These are phyloP conservation scores for Tautogolabrus adspersus DNA, from an alignment of 2,113 vertebrate genomes.

Conservation along the genomic window DNA sequence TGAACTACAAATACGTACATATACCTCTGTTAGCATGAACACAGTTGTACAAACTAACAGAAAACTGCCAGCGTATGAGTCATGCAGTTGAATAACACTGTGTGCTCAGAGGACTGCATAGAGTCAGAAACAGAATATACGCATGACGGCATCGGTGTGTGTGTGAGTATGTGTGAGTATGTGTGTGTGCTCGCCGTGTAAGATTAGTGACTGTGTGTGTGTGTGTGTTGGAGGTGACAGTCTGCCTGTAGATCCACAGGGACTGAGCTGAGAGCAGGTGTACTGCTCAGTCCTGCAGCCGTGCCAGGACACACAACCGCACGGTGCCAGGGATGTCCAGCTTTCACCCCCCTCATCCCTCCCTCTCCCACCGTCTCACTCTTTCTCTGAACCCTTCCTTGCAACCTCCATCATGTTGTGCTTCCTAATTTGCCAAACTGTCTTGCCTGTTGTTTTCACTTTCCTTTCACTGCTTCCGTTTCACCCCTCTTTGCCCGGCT, in stretches of 20 bases:
- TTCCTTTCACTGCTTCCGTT: background rate
- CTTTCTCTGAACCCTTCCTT: background rate
- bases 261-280: slow-evolving; percentile 68
- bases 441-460: background rate
- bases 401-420: background rate
- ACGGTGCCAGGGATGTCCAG: slow-evolving; percentile 53
- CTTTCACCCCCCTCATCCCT: slow-evolving; percentile 25
- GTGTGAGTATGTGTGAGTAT: slow-evolving; percentile 1
- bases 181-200: background rate
- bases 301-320: slow-evolving; percentile 52
- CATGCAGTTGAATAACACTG: background rate
- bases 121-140: background rate
- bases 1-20: background rate
- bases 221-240: slow-evolving; percentile 42
- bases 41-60: background rate
- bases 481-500: background rate
- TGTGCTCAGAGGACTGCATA: background rate
- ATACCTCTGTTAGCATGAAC: background rate
- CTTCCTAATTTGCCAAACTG: background rate
- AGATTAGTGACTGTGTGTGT: slow-evolving; percentile 15
- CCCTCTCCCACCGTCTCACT: slow-evolving; percentile 12
- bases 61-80: slow-evolving; percentile 3
- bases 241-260: slow-evolving; percentile 50
- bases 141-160: slow-evolving; percentile 20
- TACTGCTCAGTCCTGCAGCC: slow-evolving; percentile 40